Conservation (phyloP, 2,113 vertebrate species). For the Myrmophylax atrothorax region DNA sequence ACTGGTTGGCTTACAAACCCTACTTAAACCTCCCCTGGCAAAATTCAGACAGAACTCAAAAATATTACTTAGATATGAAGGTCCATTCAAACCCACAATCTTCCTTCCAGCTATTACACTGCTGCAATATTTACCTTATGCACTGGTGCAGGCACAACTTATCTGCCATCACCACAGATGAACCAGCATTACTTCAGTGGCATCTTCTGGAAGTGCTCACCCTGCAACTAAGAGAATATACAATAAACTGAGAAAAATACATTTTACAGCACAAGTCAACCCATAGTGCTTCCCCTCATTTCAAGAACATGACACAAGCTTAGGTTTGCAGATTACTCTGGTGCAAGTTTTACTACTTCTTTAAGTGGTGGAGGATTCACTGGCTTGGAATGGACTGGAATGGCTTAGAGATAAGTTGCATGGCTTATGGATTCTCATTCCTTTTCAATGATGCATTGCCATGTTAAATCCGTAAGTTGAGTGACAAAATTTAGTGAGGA, state of each 20-base stretch:
- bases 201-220: slow-evolving; percentile 44
- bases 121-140: slow-evolving; percentile 6
- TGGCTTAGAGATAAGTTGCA: slow-evolving; percentile 78
- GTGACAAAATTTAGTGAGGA: slow-evolving; percentile 73
- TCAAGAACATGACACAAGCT: slow-evolving; percentile 45
- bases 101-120: background rate
- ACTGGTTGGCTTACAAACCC: background rate
- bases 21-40: background rate
- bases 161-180: background rate
- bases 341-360: slow-evolving; percentile 72
- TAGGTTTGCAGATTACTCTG: slow-evolving; percentile 70
- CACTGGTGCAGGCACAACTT: background rate
- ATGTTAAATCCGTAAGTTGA: slow-evolving; percentile 80
- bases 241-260: background rate
- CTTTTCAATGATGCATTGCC: slow-evolving; percentile 80
- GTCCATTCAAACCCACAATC: background rate
- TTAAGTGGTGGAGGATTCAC: slow-evolving; percentile 74
- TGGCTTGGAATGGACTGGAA: slow-evolving; percentile 76
- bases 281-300: slow-evolving; percentile 19
- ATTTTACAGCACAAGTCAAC: background rate
- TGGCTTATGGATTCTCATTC: slow-evolving; percentile 82
- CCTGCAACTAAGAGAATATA: slow-evolving; percentile 72
- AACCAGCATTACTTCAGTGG: background rate
- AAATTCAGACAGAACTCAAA: background rate
- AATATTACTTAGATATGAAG: background rate